Base-by-base conservation (phyloP, 92 coral and sea anemone species). In the Phymanthus crucifer region DNA sequence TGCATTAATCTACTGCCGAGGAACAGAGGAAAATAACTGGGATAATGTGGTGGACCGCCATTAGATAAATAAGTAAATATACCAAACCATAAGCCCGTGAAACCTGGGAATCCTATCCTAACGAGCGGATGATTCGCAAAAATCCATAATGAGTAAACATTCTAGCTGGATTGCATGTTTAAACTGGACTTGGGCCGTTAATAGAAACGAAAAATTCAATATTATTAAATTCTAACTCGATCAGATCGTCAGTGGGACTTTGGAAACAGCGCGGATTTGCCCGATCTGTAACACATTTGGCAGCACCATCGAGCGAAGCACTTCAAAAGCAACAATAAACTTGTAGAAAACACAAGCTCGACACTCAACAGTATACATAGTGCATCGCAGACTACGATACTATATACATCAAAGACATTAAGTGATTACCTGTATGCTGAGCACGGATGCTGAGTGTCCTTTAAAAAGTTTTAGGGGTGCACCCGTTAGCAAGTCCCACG, bases 401-500 rank as follows among this genome's bases (percentile, higher is more conserved):
- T 61, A 8, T 6, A 61, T 29, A 61, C 19, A 61, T 29, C 17
- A 61, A 27, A 61, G 68, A 27, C 33, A 69, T 69, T 66, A 69
- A 38, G 17, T 38, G 73, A 52, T 66, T 85, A 95, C 99, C 99
- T 93, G 99, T 29, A 95, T 78, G 26, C 90, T 84, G 31, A 95
- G 82, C 17, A 95, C 92, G 14, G 94, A 69, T 12, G 86, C 86
- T 56, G 87, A 87, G 86, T 95, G 99, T 66, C 98, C 99, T 57
- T 79, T 82, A 56, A 95, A 88, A 38, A 89, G 80, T 66, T 86
- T 90, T 37, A 85, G 40, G 32, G 93, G 87, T 31, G 92, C 90
- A 33, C 97, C 97, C 0, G 98, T 93, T 40, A 90, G 81, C 24
- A 93, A 83, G 83, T 95, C 99, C 99, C 99, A 95, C 34, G 97